A percentile compares a stretch with the other conserved stretches of the same genome.
These are phyloP conservation scores for Ypsolopha scabrella DNA, from an alignment of 2,888 invertebrate genomes.

Conservation along the genomic window DNA sequence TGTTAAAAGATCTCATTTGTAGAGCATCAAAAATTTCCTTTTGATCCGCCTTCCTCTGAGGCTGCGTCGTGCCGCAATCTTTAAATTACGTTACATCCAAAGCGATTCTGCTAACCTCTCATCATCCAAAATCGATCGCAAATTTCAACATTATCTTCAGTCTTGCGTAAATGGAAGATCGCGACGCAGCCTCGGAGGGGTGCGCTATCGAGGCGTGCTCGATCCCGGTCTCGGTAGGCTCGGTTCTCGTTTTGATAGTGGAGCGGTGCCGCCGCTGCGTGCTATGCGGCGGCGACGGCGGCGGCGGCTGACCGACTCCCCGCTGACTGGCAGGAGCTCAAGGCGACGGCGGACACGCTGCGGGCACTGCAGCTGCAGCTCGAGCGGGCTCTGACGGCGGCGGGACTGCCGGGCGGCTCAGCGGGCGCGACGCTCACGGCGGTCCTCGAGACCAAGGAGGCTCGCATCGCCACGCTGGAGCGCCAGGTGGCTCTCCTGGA, in stretches of 20 bases:
- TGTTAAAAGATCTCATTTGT: not conserved
- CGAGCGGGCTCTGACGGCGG: slow-evolving; percentile 78
- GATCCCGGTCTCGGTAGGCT: slow-evolving; percentile 26
- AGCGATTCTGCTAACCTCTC: not conserved
- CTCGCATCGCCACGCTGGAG: slow-evolving; percentile 88
- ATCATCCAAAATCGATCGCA: no score
- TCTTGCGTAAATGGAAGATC: not conserved
- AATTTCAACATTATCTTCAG: no score
- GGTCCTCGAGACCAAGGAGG: slow-evolving; percentile 88
- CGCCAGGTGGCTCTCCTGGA: slow-evolving; percentile 85
- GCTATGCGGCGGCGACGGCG: slow-evolving; percentile 39
- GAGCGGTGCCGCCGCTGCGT: slow-evolving; percentile 27
- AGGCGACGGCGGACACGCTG: slow-evolving; percentile 86
- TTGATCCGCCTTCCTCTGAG: not conserved
- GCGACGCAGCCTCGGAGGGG: slow-evolving; percentile 28
- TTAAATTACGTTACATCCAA: not conserved
- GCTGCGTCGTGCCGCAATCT: slow-evolving; percentile 5
- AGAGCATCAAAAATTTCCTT: not conserved
- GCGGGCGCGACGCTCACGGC: slow-evolving; percentile 79
- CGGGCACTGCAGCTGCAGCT: slow-evolving; percentile 84
- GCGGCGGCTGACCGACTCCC: slow-evolving; percentile 49
- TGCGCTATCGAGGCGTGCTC: slow-evolving; percentile 21
- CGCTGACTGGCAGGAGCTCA: slow-evolving; percentile 78
- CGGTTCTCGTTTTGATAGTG: slow-evolving; percentile 32
- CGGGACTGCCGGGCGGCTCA: slow-evolving; percentile 68